Base-by-base conservation (phyloP, 2,888 invertebrate genomes). In the Cetonia aurata region DNA sequence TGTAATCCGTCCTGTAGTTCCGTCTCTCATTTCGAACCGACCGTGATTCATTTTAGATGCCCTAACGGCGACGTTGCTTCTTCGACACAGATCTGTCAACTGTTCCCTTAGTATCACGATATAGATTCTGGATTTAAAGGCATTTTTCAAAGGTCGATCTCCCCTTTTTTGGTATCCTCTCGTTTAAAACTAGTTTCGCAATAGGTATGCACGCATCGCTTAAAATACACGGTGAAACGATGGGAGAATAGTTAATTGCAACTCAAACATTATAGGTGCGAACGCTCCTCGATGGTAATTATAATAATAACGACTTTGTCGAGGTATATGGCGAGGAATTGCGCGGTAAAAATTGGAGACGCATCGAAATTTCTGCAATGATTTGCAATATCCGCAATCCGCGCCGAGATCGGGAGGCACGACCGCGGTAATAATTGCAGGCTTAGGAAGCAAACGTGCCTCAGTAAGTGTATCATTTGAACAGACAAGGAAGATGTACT, bases 361-460 rank as follows among this genome's bases (percentile, higher is more conserved):
- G 69, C 60, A 62, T 69, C 50, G 52, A 69, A 59, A 62, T 69
- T 59, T 62, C 52, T 44, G 41, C 52, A 69, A 69, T 53, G 59
- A 69, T 69, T 59, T 44, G 60, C 52, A 69, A 69, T 60, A 69
- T 69, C 69, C 69, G 69, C 69, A 69, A 69, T 69, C 69, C 69
- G 50, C 52, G 60, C 50, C 62, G 68, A 68, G 70, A 77, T 78
- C 78, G 77, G 78, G 77, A 77, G 77, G 76, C 77, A 78, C 77
- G 77, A 74, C 75, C 74, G 76, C 73, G 75, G 75, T 73, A 77
- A 70, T 75, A 75, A 75, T 75, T 75, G 74, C 68, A 69, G 73
- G 62, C 71, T 69, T 59, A 55, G 67, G 67, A 68, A 73, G 70
- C 55, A 72, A 74, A 74, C 76, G 73, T 75, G 75, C 74, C 71